A percentile compares a stretch with the other conserved stretches of the same genome.
These are phyloP conservation scores for Shinisaurus crocodilurus DNA, from an alignment of 2,113 vertebrate genomes.

Conservation along the genomic window DNA sequence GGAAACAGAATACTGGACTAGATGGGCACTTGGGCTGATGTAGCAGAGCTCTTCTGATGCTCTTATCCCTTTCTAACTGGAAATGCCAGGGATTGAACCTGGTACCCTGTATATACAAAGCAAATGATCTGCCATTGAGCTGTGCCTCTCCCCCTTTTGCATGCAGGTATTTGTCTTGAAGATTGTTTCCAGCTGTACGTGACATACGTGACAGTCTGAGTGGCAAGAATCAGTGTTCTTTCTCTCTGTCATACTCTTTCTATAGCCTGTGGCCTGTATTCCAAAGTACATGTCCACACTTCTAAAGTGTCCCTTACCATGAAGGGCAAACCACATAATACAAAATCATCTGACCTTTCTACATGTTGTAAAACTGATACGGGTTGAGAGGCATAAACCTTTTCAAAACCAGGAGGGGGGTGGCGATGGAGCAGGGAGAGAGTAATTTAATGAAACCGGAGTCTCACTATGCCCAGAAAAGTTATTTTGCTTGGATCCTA, in stretches of 20 bases:
- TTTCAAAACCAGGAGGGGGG: neutral
- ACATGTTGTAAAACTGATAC: neutral
- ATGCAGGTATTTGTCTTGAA: too few relatives aligned
- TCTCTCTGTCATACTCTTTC: neutral
- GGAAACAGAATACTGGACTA: too few relatives aligned
- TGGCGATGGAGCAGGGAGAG: neutral
- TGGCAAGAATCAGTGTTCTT: neutral
- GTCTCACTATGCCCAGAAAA: neutral
- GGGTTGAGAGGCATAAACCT: neutral
- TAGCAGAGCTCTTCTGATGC: too few relatives aligned
- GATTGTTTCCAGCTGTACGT: too few relatives aligned
- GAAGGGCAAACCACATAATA: neutral
- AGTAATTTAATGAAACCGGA: neutral
- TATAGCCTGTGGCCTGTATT: neutral
- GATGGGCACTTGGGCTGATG: too few relatives aligned
- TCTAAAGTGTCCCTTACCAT: neutral
- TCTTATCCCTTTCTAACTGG: too few relatives aligned
- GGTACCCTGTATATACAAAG: too few relatives aligned
- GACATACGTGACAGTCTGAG: too few relatives aligned
- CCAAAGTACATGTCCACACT: neutral
- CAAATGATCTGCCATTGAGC: too few relatives aligned
- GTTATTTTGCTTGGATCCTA: neutral
- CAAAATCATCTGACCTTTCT: neutral
- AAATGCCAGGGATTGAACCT: too few relatives aligned
- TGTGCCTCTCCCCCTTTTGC: too few relatives aligned